phyloP scores from a whole-genome alignment of 2,888 invertebrate species.

The Ariolimax columbianus region DNA sequence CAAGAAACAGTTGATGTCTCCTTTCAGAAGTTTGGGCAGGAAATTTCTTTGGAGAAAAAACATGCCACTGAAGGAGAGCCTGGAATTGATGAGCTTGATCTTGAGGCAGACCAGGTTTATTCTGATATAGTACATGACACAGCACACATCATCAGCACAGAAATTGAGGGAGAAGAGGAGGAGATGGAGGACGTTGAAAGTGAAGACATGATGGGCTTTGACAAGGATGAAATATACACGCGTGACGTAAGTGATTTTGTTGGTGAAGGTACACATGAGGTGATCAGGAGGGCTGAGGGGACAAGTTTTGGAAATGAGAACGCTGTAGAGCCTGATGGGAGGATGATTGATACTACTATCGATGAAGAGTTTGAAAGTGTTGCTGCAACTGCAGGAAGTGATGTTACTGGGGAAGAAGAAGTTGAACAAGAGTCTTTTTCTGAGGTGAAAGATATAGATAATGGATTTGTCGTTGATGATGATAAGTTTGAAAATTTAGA shows the following conservation, averaged over 20 bases:
- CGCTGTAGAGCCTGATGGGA: neutral
- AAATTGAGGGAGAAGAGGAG: slow-evolving; percentile 36
- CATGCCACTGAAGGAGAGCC: neutral
- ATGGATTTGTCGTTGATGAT: neutral
- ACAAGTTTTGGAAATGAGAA: neutral
- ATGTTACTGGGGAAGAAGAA: slow-evolving; percentile 25
- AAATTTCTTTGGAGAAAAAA: neutral
- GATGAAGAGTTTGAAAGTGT: slow-evolving; percentile 43
- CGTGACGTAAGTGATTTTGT: neutral
- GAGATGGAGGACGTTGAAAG: slow-evolving; percentile 12
- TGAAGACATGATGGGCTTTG: neutral
- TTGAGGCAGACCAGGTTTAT: neutral
- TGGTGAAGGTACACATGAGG: neutral
- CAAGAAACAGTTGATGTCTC: neutral
- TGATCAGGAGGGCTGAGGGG: neutral
- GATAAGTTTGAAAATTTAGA: neutral
- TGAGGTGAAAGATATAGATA: neutral
- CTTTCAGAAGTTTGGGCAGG: neutral
- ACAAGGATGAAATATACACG: neutral
- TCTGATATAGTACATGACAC: neutral
- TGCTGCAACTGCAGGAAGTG: slow-evolving; percentile 41
- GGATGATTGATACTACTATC: neutral
- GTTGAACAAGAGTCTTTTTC: slow-evolving; percentile 29
- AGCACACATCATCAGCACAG: slow-evolving; percentile 42
- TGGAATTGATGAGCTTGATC: neutral